A percentile compares a stretch with the other conserved stretches of the same genome.
Evolutionary conservation across 2,888 invertebrate genomes (phyloP).

Genomic region (Pyralis farinalis): DNA sequence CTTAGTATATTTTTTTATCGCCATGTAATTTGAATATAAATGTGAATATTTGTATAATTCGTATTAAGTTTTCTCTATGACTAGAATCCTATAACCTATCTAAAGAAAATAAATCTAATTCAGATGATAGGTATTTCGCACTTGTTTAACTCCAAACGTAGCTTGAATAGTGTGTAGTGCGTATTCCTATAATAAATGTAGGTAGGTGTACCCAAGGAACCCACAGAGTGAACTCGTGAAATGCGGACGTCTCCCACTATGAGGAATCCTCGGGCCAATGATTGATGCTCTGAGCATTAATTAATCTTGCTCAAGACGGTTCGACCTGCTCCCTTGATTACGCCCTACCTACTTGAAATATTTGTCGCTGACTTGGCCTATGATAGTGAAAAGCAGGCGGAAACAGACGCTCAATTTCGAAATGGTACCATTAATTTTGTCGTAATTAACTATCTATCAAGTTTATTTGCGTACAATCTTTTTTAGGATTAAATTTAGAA

Average conservation of each 20-base stretch:
- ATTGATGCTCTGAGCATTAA: slow-evolving; percentile 68
- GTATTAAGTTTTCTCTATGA: too few species aligned
- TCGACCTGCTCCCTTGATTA: slow-evolving; percentile 53
- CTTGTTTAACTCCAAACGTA: not conserved
- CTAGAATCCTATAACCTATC: too few species aligned
- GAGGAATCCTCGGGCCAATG: slow-evolving; percentile 53
- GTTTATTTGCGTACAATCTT: slow-evolving; percentile 7
- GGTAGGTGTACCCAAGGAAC: slow-evolving; percentile 4
- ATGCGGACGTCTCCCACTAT: slow-evolving; percentile 19
- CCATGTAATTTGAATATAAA: too few species aligned
- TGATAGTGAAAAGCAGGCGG: slow-evolving; percentile 17
- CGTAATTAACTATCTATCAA: slow-evolving; percentile 14
- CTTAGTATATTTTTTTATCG: too few species aligned
- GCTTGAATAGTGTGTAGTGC: not conserved
- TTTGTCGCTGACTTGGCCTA: slow-evolving; percentile 31
- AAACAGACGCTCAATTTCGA: slow-evolving; percentile 10
- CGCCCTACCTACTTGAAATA: slow-evolving; percentile 32
- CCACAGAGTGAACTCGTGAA: slow-evolving; percentile 7
- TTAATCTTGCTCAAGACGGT: slow-evolving; percentile 64
- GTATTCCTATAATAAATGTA: slow-evolving; percentile 3
- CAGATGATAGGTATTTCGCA: too few species aligned
- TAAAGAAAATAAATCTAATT: too few species aligned
- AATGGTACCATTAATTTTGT: slow-evolving; percentile 18
- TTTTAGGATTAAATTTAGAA: too few species aligned
- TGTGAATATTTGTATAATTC: too few species aligned